Base-by-base conservation (phyloP, 2,113 vertebrate species). In the Camelus dromedarius region DNA sequence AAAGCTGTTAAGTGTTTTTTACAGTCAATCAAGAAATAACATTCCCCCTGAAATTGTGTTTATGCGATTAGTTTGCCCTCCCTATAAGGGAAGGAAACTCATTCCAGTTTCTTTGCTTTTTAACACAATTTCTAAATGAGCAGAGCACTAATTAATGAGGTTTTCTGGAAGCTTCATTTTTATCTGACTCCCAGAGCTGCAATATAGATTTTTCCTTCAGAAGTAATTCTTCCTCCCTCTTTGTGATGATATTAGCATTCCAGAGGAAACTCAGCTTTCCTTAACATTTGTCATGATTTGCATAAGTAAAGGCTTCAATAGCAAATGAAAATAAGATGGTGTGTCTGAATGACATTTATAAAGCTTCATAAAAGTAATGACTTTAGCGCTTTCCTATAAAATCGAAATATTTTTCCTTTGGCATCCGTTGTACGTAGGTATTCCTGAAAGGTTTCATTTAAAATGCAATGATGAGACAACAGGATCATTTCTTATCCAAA, bases 331-430 rank as follows among this genome's bases (percentile, higher is more conserved):
- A 97, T 84, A 93, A 97, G 93, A 97, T 64, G 96, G 70, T 56
- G 69, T 93, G 84, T 92, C 91, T 94, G 95, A 98, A 93, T 97
- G 95, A 97, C 95, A 98, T 98, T 93, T 97, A 97, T 94, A 98
- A 97, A 97, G 97, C 80, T 97, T 98, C 98, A 98, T 91, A 94
- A 97, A 97, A 98, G 94, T 91, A 96, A 97, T 95, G 96, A 97
- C 95, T 93, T 97, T 66, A 96, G 85, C 89, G 97, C 91, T 91
- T 97, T 96, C 84, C 94, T 85, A 94, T 96, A 97, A 97, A 96
- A 97, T 96, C 85, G 35, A 96, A 93, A 38, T 91, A 92, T 87
- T 98, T 94, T 98, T 91, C 84, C 90, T 96, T 84, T 75, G 87
- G 79, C 87, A 91, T 82, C 64, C 54, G 96, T 38, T 42, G 66